Percentiles rank a stretch among this genome's conserved stretches.
These are phyloP conservation scores for Callosobruchus maculatus DNA, from an alignment of 2,888 invertebrate genomes.

Conservation along the genomic window DNA sequence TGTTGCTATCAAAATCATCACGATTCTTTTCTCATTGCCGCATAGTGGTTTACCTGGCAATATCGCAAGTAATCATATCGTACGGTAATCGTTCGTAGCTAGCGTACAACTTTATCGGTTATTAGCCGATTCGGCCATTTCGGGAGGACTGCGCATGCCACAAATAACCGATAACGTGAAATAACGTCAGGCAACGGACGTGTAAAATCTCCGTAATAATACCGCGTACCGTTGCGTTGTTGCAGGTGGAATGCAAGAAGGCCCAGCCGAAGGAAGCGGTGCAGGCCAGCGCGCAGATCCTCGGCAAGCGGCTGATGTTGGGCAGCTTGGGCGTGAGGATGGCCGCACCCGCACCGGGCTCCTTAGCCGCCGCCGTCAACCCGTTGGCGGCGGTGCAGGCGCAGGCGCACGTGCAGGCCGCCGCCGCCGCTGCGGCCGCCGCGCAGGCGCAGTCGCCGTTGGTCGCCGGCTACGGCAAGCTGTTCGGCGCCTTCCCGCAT, in stretches of 20 bases:
- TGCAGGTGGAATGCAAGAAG: conserved; percentile 74
- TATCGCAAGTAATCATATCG: too few species aligned
- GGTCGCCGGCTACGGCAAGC: conserved; percentile 63
- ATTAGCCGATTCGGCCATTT: too few species aligned
- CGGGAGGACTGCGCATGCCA: too few species aligned
- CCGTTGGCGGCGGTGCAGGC: conserved; percentile 57
- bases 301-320: conserved; percentile 67
- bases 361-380: conserved; percentile 57
- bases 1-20: too few species aligned
- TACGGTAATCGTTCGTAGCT: too few species aligned
- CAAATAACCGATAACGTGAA: too few species aligned
- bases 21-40: too few species aligned
- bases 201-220: too few species aligned
- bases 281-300: conserved; percentile 60
- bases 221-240: too few species aligned
- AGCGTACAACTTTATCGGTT: too few species aligned
- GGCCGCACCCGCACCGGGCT: conserved; percentile 55
- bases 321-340: conserved; percentile 69
- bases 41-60: too few species aligned
- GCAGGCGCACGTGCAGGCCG: conserved; percentile 46
- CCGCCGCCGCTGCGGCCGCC: conserved; percentile 53
- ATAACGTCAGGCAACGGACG: too few species aligned
- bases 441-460: conserved; percentile 61
- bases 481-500: conserved; percentile 61
- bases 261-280: conserved; percentile 90